Evolutionary conservation across 2,113 vertebrate species (phyloP).

Genomic region (Aleadryas rufinucha): DNA sequence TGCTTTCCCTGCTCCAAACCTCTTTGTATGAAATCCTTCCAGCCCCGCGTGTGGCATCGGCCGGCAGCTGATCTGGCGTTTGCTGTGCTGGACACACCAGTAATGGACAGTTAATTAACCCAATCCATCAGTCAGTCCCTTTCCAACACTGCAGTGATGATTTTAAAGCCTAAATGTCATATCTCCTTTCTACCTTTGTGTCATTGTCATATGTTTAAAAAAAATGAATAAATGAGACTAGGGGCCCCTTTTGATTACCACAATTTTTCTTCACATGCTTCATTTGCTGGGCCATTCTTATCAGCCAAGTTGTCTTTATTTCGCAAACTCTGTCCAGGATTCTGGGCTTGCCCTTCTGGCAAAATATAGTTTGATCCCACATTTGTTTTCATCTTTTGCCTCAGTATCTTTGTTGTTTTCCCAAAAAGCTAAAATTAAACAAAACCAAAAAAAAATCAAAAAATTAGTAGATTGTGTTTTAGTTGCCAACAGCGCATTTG

Average conservation of each 20-base stretch:
- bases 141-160: neutral
- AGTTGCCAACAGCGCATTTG: neutral
- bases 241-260: neutral
- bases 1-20: neutral
- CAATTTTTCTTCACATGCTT: neutral
- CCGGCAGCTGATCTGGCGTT: neutral
- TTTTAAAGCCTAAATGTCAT: neutral
- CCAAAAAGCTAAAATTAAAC: neutral
- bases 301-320: neutral
- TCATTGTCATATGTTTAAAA: neutral
- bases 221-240: neutral
- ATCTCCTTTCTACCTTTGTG: neutral
- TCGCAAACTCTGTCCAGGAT: neutral
- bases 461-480: neutral
- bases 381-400: neutral
- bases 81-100: neutral
- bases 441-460: neutral
- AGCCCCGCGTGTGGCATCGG: neutral
- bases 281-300: slow-evolving; percentile 4
- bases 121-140: neutral
- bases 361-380: neutral
- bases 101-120: slow-evolving; percentile 1
- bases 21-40: neutral
- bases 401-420: neutral
- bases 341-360: neutral